Evolutionary conservation across 1,140 invertebrate species (phyloP), one percentile per base, ranked within the genome.

Genomic region (Drosophila tsacasi): DNA sequence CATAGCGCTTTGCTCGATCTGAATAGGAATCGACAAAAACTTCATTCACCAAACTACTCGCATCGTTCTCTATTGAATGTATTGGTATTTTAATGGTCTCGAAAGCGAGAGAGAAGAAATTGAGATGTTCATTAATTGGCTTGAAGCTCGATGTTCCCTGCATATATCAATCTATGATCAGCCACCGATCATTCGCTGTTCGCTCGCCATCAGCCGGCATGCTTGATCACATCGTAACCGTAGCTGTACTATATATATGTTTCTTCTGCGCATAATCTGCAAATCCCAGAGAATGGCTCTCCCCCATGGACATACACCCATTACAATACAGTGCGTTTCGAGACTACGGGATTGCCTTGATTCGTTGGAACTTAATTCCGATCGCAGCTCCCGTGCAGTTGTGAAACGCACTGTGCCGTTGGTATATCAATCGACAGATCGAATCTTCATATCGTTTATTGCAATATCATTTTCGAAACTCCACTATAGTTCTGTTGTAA

Each of bases 141-240:
- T 46, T 32, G 15, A 37, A 50, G 30, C 40, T 63, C 52, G 59
- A 23, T 63, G 44, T 40, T 63, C 52, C 65, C 52, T 37, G 54
- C 54, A 57, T 37, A 37, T 25, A 78, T 69, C 58, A 44, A 39
- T 66, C 32, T 47, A 57, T 66, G 76, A 49, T 47, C 71, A 72
- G 19, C 32, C 71, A 72, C 27, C 49, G 64, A 71, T 67, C 63
- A 57, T 61, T 69, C 67, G 50, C 62, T 62, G 60, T 54, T 81
- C 68, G 77, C 67, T 83, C 82, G 69, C 58, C 55, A 50, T 86
- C 77, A 69, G 65, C 62, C 68, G 84, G 85, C 84, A 90, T 87
- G 84, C 78, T 72, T 77, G 63, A 77, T 80, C 67, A 50, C 68
- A 47, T 57, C 68, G 55, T 77, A 73, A 73, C 49, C 74, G 50